Base-by-base conservation (phyloP, 2,113 vertebrate genomes). In the Sturnus vulgaris region DNA sequence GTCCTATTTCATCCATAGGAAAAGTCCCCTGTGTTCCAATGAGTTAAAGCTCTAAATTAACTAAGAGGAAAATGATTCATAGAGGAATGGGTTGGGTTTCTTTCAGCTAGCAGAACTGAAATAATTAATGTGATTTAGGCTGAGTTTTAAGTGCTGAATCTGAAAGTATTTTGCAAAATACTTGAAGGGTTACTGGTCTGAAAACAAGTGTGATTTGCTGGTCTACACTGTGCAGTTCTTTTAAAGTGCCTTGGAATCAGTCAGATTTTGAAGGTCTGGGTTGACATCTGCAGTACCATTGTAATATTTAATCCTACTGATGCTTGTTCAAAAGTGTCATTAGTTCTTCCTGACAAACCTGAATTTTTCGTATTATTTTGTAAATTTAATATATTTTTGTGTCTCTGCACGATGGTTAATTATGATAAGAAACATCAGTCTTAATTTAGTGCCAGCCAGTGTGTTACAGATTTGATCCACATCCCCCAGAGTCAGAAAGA, bases 401-500 rank as follows among this genome's bases (percentile, higher is more conserved):
- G 1, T 77, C 27, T 66, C 56, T 81, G 47, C 44, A 19, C 66
- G 61, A 19, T 59, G 60, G 47, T 59, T 91, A 97, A 88, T 84
- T 80, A 47, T 59, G 83, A 83, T 61, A 88, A 70, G 52, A 80
- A 75, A 25, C 39, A 93, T 82, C 55, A 73, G 5, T 92, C 92
- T 90, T 93, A 92, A 83, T 94, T 88, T 91, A 81, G 59, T 85
- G 63, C 40, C 90, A 94, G 52, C 63, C 66, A 50, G 47, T 73
- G 71, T 66, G 68, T 82, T 92, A 37, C 59, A 59, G 55, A 85
- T 73, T 77, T 66, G 76, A 77, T 86, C 63, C 50, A 33, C 24
- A 81, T 82, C 50, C 68, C 77, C 39, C 56, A 73, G 18, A 59
- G 79, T 92, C 87, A 71, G 50, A 91, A 92, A 60, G 44, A 80